These are phyloP conservation scores for Syrista parreyssii DNA, from an alignment of 2,888 invertebrate genomes.

Conservation along the genomic window DNA sequence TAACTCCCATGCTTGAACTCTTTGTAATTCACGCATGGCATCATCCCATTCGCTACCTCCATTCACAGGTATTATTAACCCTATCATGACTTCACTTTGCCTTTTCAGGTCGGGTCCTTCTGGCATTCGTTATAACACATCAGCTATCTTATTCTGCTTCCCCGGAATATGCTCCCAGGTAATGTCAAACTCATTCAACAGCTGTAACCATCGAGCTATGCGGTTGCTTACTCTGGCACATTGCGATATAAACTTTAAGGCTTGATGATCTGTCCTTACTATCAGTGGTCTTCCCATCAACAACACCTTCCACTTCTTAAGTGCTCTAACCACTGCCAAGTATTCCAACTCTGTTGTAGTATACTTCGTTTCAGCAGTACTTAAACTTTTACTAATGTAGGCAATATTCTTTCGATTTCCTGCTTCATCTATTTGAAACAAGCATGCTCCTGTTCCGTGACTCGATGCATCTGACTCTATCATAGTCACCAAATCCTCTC, in stretches of 20 bases:
- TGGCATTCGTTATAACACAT: slow-evolving; percentile 18
- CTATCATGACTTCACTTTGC: no score
- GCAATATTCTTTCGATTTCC: slow-evolving; percentile 13
- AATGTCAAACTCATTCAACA: slow-evolving; percentile 23
- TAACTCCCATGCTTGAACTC: no score
- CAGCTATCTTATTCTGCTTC: slow-evolving; percentile 21
- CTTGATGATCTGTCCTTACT: slow-evolving; percentile 26
- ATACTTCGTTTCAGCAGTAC: slow-evolving; percentile 11
- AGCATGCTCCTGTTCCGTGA: slow-evolving; percentile 12
- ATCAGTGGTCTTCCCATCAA: slow-evolving; percentile 3
- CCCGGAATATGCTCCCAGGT: slow-evolving; percentile 19
- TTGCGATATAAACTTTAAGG: slow-evolving; percentile 24
- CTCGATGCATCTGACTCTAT: slow-evolving; percentile 15
- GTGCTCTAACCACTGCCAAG: slow-evolving; percentile 8
- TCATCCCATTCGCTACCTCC: no score
- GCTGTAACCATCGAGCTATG: slow-evolving; percentile 25
- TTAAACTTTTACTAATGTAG: slow-evolving; percentile 6
- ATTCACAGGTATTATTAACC: no score
- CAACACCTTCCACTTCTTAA: slow-evolving; percentile 12
- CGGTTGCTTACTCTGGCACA: slow-evolving; percentile 16
- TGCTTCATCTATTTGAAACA: slow-evolving; percentile 12
- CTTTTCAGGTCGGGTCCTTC: no score
- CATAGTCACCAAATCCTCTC: neutral
- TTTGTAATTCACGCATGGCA: no score
- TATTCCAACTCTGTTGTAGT: slow-evolving; percentile 14